Evolutionary conservation across 2,113 vertebrate species (phyloP), one percentile per base, ranked within the genome.

Genomic region (Aptenodytes forsteri): DNA sequence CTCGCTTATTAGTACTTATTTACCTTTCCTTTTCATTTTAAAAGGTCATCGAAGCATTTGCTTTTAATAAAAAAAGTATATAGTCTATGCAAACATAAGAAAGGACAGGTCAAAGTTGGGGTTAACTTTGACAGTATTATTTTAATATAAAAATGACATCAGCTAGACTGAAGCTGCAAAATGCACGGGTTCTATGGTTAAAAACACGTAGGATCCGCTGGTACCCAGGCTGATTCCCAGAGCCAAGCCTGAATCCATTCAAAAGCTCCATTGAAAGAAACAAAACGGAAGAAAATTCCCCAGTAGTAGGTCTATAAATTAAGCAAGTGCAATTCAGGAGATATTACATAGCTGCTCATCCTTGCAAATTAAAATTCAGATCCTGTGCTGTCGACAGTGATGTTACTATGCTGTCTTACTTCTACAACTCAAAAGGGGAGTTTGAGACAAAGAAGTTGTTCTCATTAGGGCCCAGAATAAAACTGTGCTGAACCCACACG

Each of bases 301-400:
- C 90, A 87, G 87, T 80, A 97, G 91, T 61, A 95, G 77, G 82
- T 83, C 79, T 88, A 83, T 76, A 95, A 95, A 73, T 97, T 93
- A 96, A 90, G 94, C 78, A 97, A 97, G 94, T 96, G 91, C 88
- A 97, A 88, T 96, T 97, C 82, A 91, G 94, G 94, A 96, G 95
- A 91, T 90, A 94, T 52, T 83, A 72, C 55, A 79, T 55, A 96
- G 95, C 91, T 96, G 91, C 94, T 96, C 78, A 59, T 90, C 91
- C 88, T 97, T 95, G 83, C 94, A 90, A 83, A 85, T 59, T 44
- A 80, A 67, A 94, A 96, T 58, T 87, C 78, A 76, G 91, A 73
- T 93, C 75, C 93, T 91, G 88, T 90, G 86, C 90, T 97, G 83
- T 81, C 15, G 2, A 83, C 71, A 70, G 78, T 55, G 70, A 87